Base-by-base conservation (phyloP, 2,113 vertebrate genomes). In the Atlantisia rogersi region DNA sequence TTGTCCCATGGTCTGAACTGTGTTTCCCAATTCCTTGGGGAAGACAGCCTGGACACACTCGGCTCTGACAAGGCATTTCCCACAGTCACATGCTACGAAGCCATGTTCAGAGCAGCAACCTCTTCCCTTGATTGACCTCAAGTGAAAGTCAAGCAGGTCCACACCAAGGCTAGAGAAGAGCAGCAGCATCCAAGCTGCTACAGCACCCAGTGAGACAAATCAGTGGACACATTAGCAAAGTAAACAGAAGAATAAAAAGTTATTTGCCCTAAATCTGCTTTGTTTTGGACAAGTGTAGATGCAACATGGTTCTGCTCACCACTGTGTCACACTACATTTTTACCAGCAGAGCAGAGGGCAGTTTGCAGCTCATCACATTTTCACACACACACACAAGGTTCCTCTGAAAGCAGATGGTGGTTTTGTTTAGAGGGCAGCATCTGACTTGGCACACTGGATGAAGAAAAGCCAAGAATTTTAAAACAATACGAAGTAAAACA, bases 401-500 rank as follows among this genome's bases (percentile, higher is more conserved):
- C 28, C 86, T 74, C 25, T 74, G 24, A 20, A 80, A 78, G 37
- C 59, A 88, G 65, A 37, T 17, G 4, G 48, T 17, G 11, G 28
- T 31, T 86, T 86, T 63, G 55, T 86, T 86, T 86, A 86, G 24
- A 93, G n/a, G 44, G 69, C n/a, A 83, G 82, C 35, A 81, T 65
- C 52, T 67, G 56, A 80, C 37, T 59, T 81, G 82, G 55, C 68
- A 90, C 8, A 31, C 68, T 18, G 25, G 19, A 88, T 50, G 64
- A 88, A 53, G 56, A 85, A 87, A 85, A 88, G 42, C 19, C 77
- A 93, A 77, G 40, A 81, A 75, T 81, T 78, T 83, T 78, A 40
- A 86, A 93, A 90, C 68, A 94, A 89, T 3, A 86, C 55, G 29
- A 90, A 95, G 35, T 46, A 94, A 84, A 91, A 84, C 35, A 77